phyloP scores from a whole-genome alignment of 2,113 vertebrate species.

The Macrotis lagotis region DNA sequence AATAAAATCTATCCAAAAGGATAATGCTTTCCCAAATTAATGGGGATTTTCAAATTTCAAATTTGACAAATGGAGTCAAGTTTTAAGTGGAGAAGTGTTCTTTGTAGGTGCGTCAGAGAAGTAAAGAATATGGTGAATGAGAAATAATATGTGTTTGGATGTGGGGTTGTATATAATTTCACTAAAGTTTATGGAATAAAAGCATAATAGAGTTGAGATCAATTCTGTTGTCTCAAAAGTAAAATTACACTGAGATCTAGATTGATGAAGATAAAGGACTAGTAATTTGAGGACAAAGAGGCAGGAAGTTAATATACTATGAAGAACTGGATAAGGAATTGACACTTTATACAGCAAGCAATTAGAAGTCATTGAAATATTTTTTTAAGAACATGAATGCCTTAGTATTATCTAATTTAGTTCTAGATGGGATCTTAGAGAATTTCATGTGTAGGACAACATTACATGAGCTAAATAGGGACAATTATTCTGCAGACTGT shows the following conservation, averaged over 20 bases:
- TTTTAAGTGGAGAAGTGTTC: background rate
- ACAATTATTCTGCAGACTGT: too few species aligned
- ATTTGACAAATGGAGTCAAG: background rate
- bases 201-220: background rate
- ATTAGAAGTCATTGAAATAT: background rate
- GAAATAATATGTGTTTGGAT: accelerated
- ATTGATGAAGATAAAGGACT: background rate
- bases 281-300: background rate
- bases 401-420: too few species aligned
- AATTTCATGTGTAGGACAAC: too few species aligned
- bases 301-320: background rate
- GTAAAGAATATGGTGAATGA: background rate
- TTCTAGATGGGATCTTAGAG: too few species aligned
- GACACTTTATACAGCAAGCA: background rate
- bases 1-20: too few species aligned
- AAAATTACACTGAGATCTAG: background rate
- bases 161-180: background rate
- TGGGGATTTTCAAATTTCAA: background rate
- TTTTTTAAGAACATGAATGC: background rate
- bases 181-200: background rate
- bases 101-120: background rate
- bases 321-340: background rate
- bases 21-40: background rate
- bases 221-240: background rate
- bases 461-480: too few species aligned